phyloP scores from a whole-genome alignment of 1,140 invertebrate species.

The Drosophila erecta region DNA sequence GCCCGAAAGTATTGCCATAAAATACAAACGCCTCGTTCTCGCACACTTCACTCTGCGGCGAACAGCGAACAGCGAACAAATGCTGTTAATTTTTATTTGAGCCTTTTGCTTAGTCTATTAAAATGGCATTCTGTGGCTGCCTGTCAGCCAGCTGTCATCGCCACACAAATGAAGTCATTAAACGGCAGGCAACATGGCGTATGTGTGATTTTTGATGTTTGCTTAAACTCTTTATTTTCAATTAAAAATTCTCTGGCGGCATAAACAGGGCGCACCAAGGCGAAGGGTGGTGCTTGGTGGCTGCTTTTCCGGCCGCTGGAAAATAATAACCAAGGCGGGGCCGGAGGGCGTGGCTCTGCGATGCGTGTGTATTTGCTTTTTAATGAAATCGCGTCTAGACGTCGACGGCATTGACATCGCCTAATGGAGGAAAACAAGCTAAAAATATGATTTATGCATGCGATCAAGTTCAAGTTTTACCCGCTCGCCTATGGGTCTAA shows the following conservation, averaged over 20 bases:
- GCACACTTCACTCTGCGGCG: background rate
- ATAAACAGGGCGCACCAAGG: constrained; percentile 36
- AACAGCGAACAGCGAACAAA: constrained; percentile 34
- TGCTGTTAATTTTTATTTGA: constrained; percentile 65
- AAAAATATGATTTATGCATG: constrained; percentile 16
- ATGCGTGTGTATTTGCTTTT: constrained; percentile 26
- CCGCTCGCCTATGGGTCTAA: too few relatives aligned
- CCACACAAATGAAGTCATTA: constrained; percentile 50
- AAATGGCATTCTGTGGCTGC: constrained; percentile 57
- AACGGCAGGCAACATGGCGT: constrained; percentile 35
- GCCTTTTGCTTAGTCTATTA: constrained; percentile 67
- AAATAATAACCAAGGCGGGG: background rate
- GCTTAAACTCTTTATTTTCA: constrained; percentile 68
- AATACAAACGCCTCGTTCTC: constrained; percentile 13
- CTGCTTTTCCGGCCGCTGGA: background rate
- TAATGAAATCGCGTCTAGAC: constrained; percentile 64
- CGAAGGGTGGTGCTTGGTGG: background rate
- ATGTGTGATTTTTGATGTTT: constrained; percentile 65
- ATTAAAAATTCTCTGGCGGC: constrained; percentile 53
- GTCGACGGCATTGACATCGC: constrained; percentile 24
- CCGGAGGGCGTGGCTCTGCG: constrained; percentile 10
- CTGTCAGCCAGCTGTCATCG: constrained; percentile 50
- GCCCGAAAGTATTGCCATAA: constrained; percentile 25
- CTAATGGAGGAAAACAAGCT: constrained; percentile 46
- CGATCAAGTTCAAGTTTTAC: too few relatives aligned